A percentile compares a stretch with the other conserved stretches of the same genome.
phyloP scores from a whole-genome alignment of 2,888 invertebrate genomes.

The Camponotus fellah region DNA sequence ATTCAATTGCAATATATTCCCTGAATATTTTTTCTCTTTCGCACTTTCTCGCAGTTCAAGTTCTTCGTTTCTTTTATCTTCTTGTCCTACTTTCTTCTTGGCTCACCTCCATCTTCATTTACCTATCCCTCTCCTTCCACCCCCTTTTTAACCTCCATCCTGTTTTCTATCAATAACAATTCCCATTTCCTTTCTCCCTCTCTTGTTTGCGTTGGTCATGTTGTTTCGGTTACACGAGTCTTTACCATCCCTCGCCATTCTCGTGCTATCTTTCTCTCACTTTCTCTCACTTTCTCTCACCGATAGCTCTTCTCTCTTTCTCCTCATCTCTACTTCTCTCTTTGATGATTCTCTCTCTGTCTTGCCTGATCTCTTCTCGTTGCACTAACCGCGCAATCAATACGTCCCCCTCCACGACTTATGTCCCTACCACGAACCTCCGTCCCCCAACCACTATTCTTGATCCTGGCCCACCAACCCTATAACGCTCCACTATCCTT shows the following conservation, averaged over 20 bases:
- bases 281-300: constrained; percentile 5
- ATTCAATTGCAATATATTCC: not conserved
- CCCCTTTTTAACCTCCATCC: not conserved
- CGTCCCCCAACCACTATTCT: constrained; percentile 67
- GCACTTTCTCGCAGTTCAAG: not conserved
- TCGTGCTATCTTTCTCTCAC: not conserved
- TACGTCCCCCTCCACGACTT: constrained; percentile 77
- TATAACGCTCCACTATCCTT: constrained; percentile 46
- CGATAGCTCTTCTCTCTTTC: constrained; percentile 8
- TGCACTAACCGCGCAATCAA: constrained; percentile 82
- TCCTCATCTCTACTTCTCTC: constrained; percentile 14
- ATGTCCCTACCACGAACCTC: constrained; percentile 62
- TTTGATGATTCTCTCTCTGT: constrained; percentile 25
- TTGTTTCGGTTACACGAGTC: not conserved
- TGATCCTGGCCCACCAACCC: constrained; percentile 73
- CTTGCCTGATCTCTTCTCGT: constrained; percentile 68
- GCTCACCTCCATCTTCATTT: constrained; percentile 7
- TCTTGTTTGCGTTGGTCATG: constrained; percentile 39
- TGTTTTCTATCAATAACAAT: not conserved
- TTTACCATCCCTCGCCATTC: not conserved
- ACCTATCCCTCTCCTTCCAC: constrained; percentile 31
- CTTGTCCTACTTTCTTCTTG: constrained; percentile 10
- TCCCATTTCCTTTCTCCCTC: not conserved
- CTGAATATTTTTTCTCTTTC: not conserved
- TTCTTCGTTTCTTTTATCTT: constrained; percentile 13